A percentile compares a stretch with the other conserved stretches of the same genome.
Conservation (phyloP, 2,888 invertebrate species). For the Eupeodes luniger region DNA sequence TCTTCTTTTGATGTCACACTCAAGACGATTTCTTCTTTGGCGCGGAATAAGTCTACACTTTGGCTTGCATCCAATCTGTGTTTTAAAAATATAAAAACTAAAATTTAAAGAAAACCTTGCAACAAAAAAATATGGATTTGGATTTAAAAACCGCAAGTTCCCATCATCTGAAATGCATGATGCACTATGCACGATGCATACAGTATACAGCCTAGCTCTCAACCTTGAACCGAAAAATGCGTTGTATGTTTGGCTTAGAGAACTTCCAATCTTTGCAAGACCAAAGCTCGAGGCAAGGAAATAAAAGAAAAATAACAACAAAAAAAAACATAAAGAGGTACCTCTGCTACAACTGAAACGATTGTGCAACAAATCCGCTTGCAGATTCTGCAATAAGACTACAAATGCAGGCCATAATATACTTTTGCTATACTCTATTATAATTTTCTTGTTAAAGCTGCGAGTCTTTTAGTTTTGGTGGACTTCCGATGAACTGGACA, state of each 20-base stretch:
- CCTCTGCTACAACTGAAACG: background rate
- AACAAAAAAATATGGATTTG: constrained; percentile 9
- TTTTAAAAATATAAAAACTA: background rate
- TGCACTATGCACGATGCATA: background rate
- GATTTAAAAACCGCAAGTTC: background rate
- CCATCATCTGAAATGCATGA: constrained; percentile 12
- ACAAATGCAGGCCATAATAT: constrained; percentile 63
- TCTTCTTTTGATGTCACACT: constrained; percentile 2
- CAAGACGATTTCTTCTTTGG: constrained; percentile 20
- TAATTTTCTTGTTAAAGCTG: constrained; percentile 1
- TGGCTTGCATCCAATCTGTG: constrained; percentile 26
- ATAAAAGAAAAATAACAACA: constrained; percentile 7
- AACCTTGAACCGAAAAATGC: constrained; percentile 45
- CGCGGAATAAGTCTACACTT: background rate
- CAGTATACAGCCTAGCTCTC: constrained; percentile 6
- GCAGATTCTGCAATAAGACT: constrained; percentile 65
- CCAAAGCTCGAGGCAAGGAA: constrained; percentile 44
- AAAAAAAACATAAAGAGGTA: too few species aligned
- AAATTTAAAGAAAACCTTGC: constrained; percentile 16
- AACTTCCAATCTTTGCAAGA: constrained; percentile 31
- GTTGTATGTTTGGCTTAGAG: background rate
- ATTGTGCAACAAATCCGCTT: constrained; percentile 64
- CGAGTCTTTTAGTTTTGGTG: background rate
- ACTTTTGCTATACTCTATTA: constrained; percentile 15
- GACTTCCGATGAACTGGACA: constrained; percentile 16